phyloP scores from a whole-genome alignment of 2,888 invertebrate species.

The Slavum lentiscoides region DNA sequence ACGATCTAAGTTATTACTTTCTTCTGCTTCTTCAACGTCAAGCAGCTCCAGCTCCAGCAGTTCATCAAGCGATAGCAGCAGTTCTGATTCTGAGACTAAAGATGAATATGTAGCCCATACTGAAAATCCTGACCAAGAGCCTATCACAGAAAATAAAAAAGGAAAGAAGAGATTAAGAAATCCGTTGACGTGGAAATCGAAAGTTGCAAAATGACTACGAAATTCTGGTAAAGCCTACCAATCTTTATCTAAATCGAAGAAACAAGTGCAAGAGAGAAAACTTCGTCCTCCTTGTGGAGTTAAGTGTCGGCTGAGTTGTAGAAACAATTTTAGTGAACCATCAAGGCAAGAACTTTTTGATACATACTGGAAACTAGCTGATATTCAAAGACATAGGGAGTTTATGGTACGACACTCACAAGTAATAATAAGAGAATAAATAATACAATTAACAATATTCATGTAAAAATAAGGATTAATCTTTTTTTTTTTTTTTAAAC shows the following conservation, averaged over 20 bases:
- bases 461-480: too few relatives aligned
- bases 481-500: too few relatives aligned
- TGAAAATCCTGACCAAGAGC: conserved; percentile 18
- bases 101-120: conserved; percentile 19
- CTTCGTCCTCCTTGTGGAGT: conserved; percentile 53
- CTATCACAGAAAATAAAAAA: conserved; percentile 46
- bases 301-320: conserved; percentile 56
- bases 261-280: conserved; percentile 54
- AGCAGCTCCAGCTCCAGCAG: not conserved
- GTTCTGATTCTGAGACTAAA: conserved; percentile 37
- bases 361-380: too few relatives aligned
- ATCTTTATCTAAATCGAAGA: conserved; percentile 55
- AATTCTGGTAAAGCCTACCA: conserved; percentile 55
- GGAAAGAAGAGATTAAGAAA: conserved; percentile 55
- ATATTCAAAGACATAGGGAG: too few relatives aligned
- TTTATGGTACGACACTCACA: too few relatives aligned
- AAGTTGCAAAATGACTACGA: conserved; percentile 54
- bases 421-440: too few relatives aligned
- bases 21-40: not conserved
- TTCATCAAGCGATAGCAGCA: not conserved
- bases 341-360: too few relatives aligned
- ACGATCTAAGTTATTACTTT: not conserved
- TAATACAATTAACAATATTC: too few relatives aligned
- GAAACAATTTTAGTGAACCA: conserved; percentile 55
- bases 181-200: conserved; percentile 48